Evolutionary conservation across 2,888 invertebrate genomes (phyloP), one percentile per base, ranked within the genome.

Genomic region (Chironomus tentans): DNA sequence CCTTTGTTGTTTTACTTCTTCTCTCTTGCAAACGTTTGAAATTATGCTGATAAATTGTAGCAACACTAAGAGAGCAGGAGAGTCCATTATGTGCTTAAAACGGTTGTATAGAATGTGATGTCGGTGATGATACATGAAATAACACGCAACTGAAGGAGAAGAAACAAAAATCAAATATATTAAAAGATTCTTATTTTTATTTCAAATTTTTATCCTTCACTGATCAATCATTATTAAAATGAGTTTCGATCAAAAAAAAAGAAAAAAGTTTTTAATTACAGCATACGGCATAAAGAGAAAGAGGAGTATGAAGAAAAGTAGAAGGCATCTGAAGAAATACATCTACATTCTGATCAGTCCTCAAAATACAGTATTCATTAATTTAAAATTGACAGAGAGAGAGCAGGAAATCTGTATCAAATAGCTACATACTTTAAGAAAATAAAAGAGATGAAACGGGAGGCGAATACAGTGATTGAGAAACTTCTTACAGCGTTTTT

Each of bases 401-500:
- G 71, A 71, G 71, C 56, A 71, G 24, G 50, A 70, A 71, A 56
- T 50, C 71, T 71, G 71, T 71, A 50, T 71, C 71, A 71, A 73
- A 38, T 38, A 68, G 21, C 46, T 21, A 56, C 56, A 15, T 56
- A 18, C 56, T 38, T 38, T n/a, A 21, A 10, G 18, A 18, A 65
- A 22, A 18, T 12, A 65, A 13, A 24, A 56, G 71, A 73, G 62
- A 73, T 61, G 62, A 62, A 73, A 62, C 48, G 48, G 72, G 50
- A 71, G 71, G 50, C 48, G 15, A 71, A 24, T 56, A 56, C 28
- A 28, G 28, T 28, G 62, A 62, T 73, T 62, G 47, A 73, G 56
- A 61, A 28, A 22, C 24, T 73, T 73, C 72, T 73, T 62, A 73
- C 72, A 73, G 72, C 72, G 72, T 73, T 73, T 73, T 73, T 62